Percentiles rank a stretch among this genome's conserved stretches.
Conservation (phyloP, 2,113 vertebrate species). For the Nibea coibor region DNA sequence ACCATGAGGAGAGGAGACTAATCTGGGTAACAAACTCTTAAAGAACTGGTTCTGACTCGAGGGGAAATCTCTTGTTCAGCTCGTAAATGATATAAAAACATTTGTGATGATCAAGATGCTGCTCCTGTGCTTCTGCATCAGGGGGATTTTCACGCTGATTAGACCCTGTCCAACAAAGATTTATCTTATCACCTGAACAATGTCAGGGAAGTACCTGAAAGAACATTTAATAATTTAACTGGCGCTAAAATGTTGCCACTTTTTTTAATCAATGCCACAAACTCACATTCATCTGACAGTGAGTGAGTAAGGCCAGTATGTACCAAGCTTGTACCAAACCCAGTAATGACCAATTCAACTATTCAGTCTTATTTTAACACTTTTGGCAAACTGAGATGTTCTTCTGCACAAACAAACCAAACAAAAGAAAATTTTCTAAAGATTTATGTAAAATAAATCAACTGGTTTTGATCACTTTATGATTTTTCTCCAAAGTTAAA, state of each 20-base stretch:
- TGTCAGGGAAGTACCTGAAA: conserved; percentile 49
- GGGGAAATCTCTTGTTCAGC: not conserved
- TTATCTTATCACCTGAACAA: conserved; percentile 7
- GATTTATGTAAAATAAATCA: not conserved
- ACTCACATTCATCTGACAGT: not conserved
- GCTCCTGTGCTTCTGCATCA: not conserved
- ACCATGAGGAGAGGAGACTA: not conserved
- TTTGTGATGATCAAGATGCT: not conserved
- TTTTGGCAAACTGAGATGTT: not conserved
- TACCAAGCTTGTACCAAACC: not conserved
- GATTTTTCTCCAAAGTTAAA: not conserved
- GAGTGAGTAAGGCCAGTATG: not conserved
- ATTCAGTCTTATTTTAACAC: not conserved
- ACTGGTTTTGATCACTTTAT: not conserved
- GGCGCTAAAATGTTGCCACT: not conserved
- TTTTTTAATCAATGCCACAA: not conserved
- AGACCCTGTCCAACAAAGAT: not conserved
- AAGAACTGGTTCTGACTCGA: not conserved
- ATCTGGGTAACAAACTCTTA: not conserved
- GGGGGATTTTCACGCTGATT: not conserved
- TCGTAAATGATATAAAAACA: not conserved
- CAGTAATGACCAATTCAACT: no score
- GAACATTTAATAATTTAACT: not conserved
- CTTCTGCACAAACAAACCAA: conserved; percentile 6
- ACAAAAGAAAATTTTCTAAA: not conserved